Percentiles rank a stretch among this genome's conserved stretches.
These are phyloP conservation scores for Dynastes hyllus DNA, from an alignment of 2,888 invertebrate genomes.

Conservation along the genomic window DNA sequence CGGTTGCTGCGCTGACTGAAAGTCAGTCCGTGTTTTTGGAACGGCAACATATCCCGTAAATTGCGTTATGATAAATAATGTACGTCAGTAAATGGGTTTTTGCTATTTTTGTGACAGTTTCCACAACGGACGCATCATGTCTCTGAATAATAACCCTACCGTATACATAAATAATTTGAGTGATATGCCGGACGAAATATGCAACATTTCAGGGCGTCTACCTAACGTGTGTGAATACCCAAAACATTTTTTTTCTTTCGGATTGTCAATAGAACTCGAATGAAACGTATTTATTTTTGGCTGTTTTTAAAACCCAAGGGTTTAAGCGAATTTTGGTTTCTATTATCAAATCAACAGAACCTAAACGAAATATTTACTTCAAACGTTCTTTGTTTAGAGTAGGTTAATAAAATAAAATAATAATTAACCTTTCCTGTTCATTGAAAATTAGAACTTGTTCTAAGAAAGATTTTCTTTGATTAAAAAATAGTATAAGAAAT, in stretches of 20 bases:
- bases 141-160: conserved; percentile 54
- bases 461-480: no score
- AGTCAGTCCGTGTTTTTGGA: conserved; percentile 44
- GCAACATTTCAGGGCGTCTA: conserved; percentile 16
- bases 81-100: conserved; percentile 62
- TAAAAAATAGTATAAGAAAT: no score
- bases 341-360: neutral
- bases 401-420: no score
- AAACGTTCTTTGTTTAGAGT: neutral
- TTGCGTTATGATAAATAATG: conserved; percentile 60
- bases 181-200: conserved; percentile 46
- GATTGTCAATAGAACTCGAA: neutral
- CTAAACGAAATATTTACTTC: neutral
- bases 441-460: no score
- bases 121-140: conserved; percentile 60
- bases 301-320: no score
- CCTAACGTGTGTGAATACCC: neutral
- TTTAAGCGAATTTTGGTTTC: no score
- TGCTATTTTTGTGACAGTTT: conserved; percentile 63
- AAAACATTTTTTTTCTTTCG: conserved; percentile 6
- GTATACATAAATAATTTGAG: conserved; percentile 50
- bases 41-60: conserved; percentile 51
- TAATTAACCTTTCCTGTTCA: no score
- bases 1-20: conserved; percentile 39
- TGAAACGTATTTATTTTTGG: neutral